Evolutionary conservation across 2,888 invertebrate species (phyloP).

Genomic region (Phaonia tiefii): DNA sequence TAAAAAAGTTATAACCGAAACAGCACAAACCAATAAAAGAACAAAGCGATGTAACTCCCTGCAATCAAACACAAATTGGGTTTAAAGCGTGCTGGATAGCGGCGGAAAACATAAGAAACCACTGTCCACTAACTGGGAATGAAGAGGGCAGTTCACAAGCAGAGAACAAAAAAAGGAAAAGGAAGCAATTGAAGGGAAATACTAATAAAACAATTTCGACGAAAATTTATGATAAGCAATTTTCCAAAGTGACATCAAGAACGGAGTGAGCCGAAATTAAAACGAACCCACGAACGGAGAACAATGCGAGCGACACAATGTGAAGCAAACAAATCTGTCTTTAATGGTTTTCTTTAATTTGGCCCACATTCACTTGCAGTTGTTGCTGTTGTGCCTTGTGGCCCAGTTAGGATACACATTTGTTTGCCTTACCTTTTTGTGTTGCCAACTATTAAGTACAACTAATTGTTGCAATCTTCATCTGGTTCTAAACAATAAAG

Average conservation of each 20-base stretch:
- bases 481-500: constrained; percentile 39
- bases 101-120: no score
- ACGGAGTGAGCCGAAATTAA: constrained; percentile 8
- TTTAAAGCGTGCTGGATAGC: not conserved
- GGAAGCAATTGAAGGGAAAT: not conserved
- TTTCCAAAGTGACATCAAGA: constrained; percentile 36
- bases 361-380: constrained; percentile 28
- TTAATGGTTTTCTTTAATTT: constrained; percentile 38
- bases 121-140: constrained; percentile 9
- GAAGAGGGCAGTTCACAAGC: constrained; percentile 1
- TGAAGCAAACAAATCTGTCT: constrained; percentile 29
- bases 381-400: constrained; percentile 5
- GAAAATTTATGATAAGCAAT: constrained; percentile 36
- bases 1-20: constrained; percentile 38
- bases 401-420: constrained; percentile 31
- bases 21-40: constrained; percentile 38
- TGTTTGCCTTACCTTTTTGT: constrained; percentile 33
- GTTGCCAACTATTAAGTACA: constrained; percentile 35
- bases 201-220: constrained; percentile 34
- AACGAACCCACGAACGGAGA: not conserved
- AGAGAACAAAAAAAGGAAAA: not conserved
- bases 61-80: constrained; percentile 36
- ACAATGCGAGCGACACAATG: not conserved
- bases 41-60: constrained; percentile 26
- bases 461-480: constrained; percentile 42